These are phyloP conservation scores for Dorcus parallelipipedus DNA, from an alignment of 2,888 invertebrate species.

Conservation along the genomic window DNA sequence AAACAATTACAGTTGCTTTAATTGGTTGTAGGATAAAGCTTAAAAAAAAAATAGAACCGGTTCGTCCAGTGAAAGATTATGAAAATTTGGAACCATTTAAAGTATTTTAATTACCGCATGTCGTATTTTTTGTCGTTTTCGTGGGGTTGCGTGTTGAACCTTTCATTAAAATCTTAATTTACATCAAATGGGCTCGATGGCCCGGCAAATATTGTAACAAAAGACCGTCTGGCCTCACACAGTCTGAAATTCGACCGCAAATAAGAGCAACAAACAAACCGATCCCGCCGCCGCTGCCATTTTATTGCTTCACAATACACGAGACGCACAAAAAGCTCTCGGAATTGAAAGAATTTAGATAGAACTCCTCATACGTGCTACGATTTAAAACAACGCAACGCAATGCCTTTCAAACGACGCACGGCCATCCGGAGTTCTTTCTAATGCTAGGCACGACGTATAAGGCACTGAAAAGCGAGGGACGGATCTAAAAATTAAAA, in stretches of 20 bases:
- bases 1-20: too few species aligned
- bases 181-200: slow-evolving; percentile 19
- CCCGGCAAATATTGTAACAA: slow-evolving; percentile 31
- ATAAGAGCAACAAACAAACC: slow-evolving; percentile 22
- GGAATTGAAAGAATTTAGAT: neutral
- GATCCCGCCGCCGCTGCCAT: slow-evolving; percentile 22
- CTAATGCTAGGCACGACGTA: too few species aligned
- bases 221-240: slow-evolving; percentile 29
- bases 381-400: neutral
- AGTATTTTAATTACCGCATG: neutral
- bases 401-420: neutral
- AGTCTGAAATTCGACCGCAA: slow-evolving; percentile 27
- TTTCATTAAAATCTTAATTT: neutral
- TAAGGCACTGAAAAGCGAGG: too few species aligned
- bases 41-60: too few species aligned
- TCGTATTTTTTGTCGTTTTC: neutral
- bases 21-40: too few species aligned
- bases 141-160: neutral
- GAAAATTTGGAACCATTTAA: too few species aligned
- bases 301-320: slow-evolving; percentile 11
- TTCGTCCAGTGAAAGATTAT: too few species aligned
- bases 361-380: neutral
- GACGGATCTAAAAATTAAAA: too few species aligned
- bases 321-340: neutral
- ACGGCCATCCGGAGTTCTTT: too few species aligned